A percentile compares a stretch with the other conserved stretches of the same genome.
Conservation (phyloP, 2,797 vertebrate genomes). For the Mus minutoides region DNA sequence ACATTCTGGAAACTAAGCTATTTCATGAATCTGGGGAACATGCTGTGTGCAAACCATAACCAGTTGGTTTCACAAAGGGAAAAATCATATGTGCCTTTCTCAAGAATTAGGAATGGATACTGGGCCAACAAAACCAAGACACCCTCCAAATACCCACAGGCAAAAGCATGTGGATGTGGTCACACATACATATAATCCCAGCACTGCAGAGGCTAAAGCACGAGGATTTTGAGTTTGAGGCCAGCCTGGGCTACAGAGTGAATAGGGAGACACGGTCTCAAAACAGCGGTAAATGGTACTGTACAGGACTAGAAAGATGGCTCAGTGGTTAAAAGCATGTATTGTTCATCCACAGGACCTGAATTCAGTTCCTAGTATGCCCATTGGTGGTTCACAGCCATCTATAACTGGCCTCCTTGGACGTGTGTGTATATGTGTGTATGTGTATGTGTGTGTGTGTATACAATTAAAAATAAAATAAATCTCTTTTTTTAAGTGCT, state of each 20-base stretch:
- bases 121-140: background rate
- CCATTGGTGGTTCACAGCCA: background rate
- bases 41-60: background rate
- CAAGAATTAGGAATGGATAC: background rate
- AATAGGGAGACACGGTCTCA: background rate
- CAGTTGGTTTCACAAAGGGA: background rate
- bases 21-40: background rate
- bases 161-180: background rate
- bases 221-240: background rate
- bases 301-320: background rate
- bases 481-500: background rate
- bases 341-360: background rate
- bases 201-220: background rate
- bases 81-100: constrained; percentile 3
- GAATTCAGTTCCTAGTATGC: background rate
- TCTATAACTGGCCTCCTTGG: background rate
- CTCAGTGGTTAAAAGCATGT: background rate
- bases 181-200: background rate
- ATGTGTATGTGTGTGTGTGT: background rate
- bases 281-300: background rate
- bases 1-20: background rate
- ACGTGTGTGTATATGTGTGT: background rate
- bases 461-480: background rate
- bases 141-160: background rate
- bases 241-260: background rate